These are phyloP conservation scores for Microctonus brassicae DNA, from an alignment of 2,888 invertebrate genomes.

Conservation along the genomic window DNA sequence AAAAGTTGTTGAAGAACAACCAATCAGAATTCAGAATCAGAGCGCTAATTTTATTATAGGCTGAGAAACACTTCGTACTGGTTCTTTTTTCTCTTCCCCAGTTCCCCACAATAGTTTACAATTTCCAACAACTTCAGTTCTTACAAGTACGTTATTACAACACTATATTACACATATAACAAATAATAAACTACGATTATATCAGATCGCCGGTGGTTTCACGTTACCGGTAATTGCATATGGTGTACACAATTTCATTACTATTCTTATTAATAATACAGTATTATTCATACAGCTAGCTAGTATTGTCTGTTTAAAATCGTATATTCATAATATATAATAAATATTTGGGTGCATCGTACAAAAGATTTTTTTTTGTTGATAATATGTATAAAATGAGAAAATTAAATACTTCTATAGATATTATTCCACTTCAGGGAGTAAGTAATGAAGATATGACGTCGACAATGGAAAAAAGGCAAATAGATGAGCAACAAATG, in stretches of 20 bases:
- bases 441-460: slow-evolving; percentile 57
- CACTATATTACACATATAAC: not conserved
- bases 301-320: not conserved
- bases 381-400: slow-evolving; percentile 60
- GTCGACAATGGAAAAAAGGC: slow-evolving; percentile 50
- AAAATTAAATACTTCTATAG: slow-evolving; percentile 64
- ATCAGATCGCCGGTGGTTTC: slow-evolving; percentile 13
- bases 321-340: not conserved
- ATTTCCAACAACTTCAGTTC: not conserved
- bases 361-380: not conserved
- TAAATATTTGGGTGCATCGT: slow-evolving; percentile 10
- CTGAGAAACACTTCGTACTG: not conserved
- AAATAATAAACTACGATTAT: slow-evolving; percentile 9
- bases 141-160: not conserved
- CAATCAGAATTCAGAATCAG: not conserved
- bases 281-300: not conserved
- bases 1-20: not conserved
- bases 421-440: slow-evolving; percentile 66
- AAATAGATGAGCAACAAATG: slow-evolving; percentile 36
- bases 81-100: not conserved
- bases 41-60: not conserved
- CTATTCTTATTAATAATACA: not conserved
- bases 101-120: not conserved
- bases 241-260: not conserved
- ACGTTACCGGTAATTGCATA: slow-evolving; percentile 23